These are phyloP conservation scores for Mizuhopecten yessoensis DNA, from an alignment of 1,140 invertebrate species.

Conservation along the genomic window DNA sequence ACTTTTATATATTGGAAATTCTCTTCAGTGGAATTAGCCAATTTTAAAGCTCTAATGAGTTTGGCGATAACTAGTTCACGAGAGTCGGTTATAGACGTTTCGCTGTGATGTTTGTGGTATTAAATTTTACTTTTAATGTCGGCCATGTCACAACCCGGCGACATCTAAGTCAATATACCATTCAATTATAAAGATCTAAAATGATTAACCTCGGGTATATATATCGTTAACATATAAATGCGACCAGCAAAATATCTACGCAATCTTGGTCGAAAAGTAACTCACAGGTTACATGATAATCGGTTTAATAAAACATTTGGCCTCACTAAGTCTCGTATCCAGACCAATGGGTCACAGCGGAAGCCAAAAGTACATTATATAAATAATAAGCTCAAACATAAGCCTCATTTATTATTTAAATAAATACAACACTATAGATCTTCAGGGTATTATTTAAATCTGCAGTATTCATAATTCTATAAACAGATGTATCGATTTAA, in stretches of 20 bases:
- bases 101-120: too few relatives aligned
- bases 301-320: neutral
- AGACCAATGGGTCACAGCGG: neutral
- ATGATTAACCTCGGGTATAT: too few relatives aligned
- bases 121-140: too few relatives aligned
- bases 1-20: constrained; percentile 28
- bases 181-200: too few relatives aligned
- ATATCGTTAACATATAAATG: too few relatives aligned
- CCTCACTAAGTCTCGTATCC: neutral
- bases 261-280: too few relatives aligned
- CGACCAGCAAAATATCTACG: too few relatives aligned
- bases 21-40: neutral
- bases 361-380: neutral
- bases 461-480: neutral
- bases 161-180: too few relatives aligned
- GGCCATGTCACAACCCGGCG: too few relatives aligned
- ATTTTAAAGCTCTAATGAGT: constrained; percentile 3
- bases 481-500: neutral
- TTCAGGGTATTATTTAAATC: neutral
- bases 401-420: neutral
- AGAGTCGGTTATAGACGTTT: too few relatives aligned
- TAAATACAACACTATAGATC: neutral
- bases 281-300: neutral
- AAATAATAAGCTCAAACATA: neutral
- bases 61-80: too few relatives aligned